These are phyloP conservation scores for Acrocephalus kingi DNA, from an alignment of 2,113 vertebrate species.

Conservation along the genomic window DNA sequence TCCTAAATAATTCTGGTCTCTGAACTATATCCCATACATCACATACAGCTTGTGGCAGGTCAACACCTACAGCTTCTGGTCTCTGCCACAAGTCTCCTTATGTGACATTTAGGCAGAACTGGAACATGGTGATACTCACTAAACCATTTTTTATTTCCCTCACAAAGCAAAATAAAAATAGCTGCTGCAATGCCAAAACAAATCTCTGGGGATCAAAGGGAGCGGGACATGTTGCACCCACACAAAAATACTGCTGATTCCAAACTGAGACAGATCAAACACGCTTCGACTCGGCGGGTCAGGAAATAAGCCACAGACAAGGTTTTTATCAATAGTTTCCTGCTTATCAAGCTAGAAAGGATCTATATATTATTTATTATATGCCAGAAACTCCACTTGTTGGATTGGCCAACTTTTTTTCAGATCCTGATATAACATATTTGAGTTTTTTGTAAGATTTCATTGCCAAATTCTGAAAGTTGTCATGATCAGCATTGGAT, in stretches of 20 bases:
- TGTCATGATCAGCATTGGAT: rapidly evolving
- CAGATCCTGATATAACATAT: neutral
- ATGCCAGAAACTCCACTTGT: neutral
- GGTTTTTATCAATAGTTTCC: slow-evolving; percentile 18
- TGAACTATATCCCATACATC: neutral
- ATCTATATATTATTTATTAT: neutral
- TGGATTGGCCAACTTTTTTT: neutral
- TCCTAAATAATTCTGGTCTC: neutral
- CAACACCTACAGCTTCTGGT: neutral
- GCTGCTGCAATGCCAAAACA: neutral
- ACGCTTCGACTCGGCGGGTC: rapidly evolving
- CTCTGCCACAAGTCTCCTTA: neutral
- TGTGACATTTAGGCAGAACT: neutral
- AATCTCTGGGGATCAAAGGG: neutral
- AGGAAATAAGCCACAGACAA: neutral
- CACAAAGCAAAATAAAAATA: slow-evolving; percentile 9
- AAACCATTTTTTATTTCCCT: neutral
- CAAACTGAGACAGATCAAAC: neutral
- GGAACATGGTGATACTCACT: neutral
- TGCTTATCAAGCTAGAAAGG: neutral
- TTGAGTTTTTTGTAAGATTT: neutral
- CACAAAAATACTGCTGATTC: neutral
- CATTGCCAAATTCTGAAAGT: neutral
- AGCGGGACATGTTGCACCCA: neutral
- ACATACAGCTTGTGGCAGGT: neutral